Base-by-base conservation (phyloP, 2,888 invertebrate genomes). In the Melieria omissa region DNA sequence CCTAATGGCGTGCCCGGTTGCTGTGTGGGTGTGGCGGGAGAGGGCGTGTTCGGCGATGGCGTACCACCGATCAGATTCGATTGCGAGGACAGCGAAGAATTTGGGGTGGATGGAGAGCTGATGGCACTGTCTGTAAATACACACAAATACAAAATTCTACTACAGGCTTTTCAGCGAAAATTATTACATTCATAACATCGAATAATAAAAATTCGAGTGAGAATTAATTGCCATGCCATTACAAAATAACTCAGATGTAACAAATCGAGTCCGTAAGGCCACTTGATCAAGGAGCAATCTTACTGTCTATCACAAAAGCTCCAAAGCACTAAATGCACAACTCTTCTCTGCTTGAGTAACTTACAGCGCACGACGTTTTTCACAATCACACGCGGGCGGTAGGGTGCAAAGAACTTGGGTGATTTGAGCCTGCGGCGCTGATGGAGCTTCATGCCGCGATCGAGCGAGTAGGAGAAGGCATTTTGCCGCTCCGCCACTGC, bases 41-140 rank as follows among this genome's bases (percentile, higher is more conserved):
- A 79, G 9, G 80, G 73, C 52, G 77, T 75, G 66, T 77, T 77
- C 14, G 77, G 73, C 54, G 74, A 70, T 77, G 66, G 75, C 41
- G 68, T 70, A 47, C 70, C 64, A 72, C 75, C 76, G 67, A 75
- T 74, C 66, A 76, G 70, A 74, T 78, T 78, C 47, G 75, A 75
- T 71, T 75, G 75, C 66, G 78, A 76, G 54, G 79, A 78, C 60
- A 77, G 73, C 61, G 82, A 81, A 72, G 83, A 81, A 77, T 83
- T 82, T 68, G 86, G 85, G 77, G 86, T 85, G 79, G 86, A 84
- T 78, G 86, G 85, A 78, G 86, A 83, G 81, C 84, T 85, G 80
- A 86, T 82, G 80, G 83, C 82, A 78, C 82, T 85, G 79, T 86
- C 85, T 86, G 68, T 6, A 74, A 77, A 45, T 65, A 29, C 58